A percentile compares a stretch with the other conserved stretches of the same genome.
phyloP scores from a whole-genome alignment of 2,113 vertebrate genomes.

The Carassius carassius region DNA sequence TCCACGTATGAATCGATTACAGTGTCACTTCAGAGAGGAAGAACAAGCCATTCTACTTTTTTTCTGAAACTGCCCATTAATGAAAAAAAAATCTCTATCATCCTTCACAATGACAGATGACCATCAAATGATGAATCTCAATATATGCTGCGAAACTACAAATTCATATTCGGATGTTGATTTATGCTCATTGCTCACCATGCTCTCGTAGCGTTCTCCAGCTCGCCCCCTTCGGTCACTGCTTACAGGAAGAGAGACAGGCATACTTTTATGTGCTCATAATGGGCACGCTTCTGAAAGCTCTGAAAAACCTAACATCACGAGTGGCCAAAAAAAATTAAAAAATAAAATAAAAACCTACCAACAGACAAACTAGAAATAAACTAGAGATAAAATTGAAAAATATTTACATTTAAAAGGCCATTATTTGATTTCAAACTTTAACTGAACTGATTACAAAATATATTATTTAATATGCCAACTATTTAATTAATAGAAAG shows the following conservation, averaged over 20 bases:
- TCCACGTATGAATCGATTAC: slow-evolving; percentile 58
- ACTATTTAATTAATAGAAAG: too few species aligned
- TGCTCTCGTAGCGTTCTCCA: slow-evolving; percentile 91
- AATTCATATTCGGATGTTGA: not conserved
- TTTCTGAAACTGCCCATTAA: slow-evolving; percentile 20
- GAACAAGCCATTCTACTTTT: slow-evolving; percentile 59
- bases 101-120: not conserved
- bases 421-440: not conserved
- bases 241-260: slow-evolving; percentile 39
- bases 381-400: not conserved
- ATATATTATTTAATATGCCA: too few species aligned
- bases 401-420: not conserved
- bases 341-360: too few species aligned
- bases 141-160: not conserved
- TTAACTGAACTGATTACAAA: not conserved
- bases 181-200: slow-evolving; percentile 86
- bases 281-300: not conserved
- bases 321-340: not conserved
- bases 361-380: not conserved
- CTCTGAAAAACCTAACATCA: not conserved
- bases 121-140: not conserved
- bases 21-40: slow-evolving; percentile 61
- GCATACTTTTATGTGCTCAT: not conserved
- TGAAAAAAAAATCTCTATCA: not conserved
- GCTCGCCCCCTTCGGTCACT: slow-evolving; percentile 89